Evolutionary conservation across 2,113 vertebrate species (phyloP).

Genomic region (Megalops atlanticus): DNA sequence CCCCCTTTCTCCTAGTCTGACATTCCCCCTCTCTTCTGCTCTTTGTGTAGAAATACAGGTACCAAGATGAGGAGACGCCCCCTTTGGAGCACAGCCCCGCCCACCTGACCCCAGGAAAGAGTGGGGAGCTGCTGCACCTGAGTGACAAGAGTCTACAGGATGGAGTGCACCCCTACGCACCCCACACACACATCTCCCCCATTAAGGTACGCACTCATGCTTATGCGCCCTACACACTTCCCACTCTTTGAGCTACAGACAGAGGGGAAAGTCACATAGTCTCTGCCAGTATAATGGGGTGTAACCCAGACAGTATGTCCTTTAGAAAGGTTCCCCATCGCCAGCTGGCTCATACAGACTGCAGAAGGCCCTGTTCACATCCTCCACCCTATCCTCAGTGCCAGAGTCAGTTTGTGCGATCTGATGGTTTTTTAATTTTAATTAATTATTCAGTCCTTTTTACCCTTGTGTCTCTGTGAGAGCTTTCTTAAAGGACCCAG

Average conservation of each 20-base stretch:
- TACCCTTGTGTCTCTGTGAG: not conserved
- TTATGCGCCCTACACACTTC: not conserved
- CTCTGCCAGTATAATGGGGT: not conserved
- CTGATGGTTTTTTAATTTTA: not conserved
- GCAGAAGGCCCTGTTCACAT: not conserved
- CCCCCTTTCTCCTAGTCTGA: too few species aligned
- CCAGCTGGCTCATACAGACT: not conserved
- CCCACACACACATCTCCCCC: constrained; percentile 95
- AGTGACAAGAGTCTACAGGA: constrained; percentile 96
- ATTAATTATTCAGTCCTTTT: not conserved
- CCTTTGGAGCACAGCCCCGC: constrained; percentile 91
- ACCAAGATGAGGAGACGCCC: constrained; percentile 93
- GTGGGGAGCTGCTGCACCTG: constrained; percentile 91
- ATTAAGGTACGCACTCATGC: constrained; percentile 75
- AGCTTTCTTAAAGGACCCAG: not conserved
- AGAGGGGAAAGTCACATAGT: not conserved
- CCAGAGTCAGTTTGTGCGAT: constrained; percentile 3
- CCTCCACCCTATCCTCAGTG: not conserved
- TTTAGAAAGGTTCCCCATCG: not conserved
- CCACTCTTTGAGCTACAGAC: not conserved
- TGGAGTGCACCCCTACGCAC: constrained; percentile 90
- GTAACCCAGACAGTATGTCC: not conserved
- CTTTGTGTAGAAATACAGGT: constrained; percentile 86
- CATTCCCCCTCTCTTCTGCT: constrained; percentile 27
- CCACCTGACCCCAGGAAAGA: constrained; percentile 84